Conservation (phyloP, 2,797 vertebrate species). For the Morus bassanus region DNA sequence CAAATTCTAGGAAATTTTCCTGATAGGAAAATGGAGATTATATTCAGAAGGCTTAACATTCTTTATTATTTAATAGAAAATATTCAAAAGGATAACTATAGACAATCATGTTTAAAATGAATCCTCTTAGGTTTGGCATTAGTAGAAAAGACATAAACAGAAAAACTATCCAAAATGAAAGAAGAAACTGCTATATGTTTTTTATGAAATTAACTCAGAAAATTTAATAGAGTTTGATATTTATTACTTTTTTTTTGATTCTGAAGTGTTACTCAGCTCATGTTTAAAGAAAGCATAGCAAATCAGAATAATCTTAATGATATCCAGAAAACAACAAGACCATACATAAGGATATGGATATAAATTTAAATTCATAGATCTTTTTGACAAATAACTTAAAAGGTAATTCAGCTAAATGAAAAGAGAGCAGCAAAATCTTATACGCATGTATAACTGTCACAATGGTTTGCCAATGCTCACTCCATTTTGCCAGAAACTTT, state of each 20-base stretch:
- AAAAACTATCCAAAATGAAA: background rate
- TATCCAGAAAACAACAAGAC: background rate
- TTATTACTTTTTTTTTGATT: background rate
- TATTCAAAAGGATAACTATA: background rate
- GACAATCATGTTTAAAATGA: background rate
- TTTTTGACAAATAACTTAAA: background rate
- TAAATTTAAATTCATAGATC: background rate
- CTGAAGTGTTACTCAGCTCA: background rate
- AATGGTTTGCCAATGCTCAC: background rate
- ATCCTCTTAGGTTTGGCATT: background rate
- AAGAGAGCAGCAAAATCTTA: background rate
- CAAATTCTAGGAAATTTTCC: background rate
- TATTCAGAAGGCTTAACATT: background rate
- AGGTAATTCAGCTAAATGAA: background rate
- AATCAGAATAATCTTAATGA: background rate
- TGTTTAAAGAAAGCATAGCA: background rate
- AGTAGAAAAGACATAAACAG: background rate
- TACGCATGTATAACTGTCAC: background rate
- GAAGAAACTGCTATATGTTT: rapidly evolving
- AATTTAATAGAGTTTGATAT: background rate
- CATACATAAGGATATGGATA: background rate
- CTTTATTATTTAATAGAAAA: background rate
- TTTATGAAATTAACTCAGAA: background rate
- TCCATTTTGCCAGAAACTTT: background rate
- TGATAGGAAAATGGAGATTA: background rate